phyloP scores from a whole-genome alignment of 1,140 invertebrate species.

The Coenobita brevimanus region DNA sequence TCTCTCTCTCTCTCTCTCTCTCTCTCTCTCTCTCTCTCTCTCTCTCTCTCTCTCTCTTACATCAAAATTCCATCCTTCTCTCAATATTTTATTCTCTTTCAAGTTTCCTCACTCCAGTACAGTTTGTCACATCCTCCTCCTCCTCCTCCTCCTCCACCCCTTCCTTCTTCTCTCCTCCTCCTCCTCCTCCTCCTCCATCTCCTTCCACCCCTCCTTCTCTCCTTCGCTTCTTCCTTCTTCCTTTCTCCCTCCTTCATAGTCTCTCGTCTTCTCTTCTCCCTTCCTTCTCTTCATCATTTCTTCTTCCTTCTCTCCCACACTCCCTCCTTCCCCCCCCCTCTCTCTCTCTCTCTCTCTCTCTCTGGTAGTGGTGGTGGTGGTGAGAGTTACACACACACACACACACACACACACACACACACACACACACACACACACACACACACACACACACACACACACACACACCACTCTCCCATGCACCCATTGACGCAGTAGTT shows the following conservation, averaged over 20 bases:
- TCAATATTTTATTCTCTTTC: neutral
- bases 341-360: neutral
- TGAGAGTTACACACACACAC: too few relatives aligned
- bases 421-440: too few relatives aligned
- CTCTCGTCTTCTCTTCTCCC: neutral
- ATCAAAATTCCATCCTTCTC: too few relatives aligned
- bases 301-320: neutral
- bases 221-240: neutral
- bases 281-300: neutral
- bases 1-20: neutral
- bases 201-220: too few relatives aligned
- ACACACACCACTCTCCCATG: too few relatives aligned
- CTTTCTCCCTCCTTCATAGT: neutral
- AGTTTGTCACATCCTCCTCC: neutral
- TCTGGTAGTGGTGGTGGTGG: too few relatives aligned
- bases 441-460: too few relatives aligned
- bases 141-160: neutral
- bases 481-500: too few relatives aligned
- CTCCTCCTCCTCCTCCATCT: too few relatives aligned
- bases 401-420: too few relatives aligned
- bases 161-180: neutral
- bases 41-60: neutral
- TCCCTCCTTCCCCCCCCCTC: neutral
- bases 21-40: neutral
- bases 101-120: neutral